Evolutionary conservation across 2,797 vertebrate species (phyloP).

Genomic region (Arnoldichthys spilopterus): DNA sequence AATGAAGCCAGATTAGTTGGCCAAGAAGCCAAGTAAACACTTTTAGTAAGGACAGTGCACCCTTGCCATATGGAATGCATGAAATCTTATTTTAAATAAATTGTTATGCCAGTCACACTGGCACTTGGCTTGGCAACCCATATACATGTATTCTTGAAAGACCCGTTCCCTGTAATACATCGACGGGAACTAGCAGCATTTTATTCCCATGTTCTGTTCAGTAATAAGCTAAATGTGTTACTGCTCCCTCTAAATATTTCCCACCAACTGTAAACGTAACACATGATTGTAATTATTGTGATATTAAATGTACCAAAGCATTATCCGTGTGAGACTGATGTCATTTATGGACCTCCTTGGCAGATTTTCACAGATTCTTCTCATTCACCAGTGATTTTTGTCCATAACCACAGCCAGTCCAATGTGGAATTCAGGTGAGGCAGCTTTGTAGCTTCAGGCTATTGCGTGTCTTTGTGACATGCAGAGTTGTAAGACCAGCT

Average conservation of each 20-base stretch:
- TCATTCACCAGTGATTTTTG: background rate
- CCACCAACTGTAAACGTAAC: slow-evolving; percentile 31
- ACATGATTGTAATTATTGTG: slow-evolving; percentile 14
- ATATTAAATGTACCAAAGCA: slow-evolving; percentile 28
- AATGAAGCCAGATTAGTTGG: background rate
- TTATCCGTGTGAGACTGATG: slow-evolving; percentile 8
- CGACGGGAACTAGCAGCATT: background rate
- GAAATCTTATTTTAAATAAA: background rate
- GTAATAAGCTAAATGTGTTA: slow-evolving; percentile 18
- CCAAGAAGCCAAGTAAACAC: slow-evolving; percentile 38
- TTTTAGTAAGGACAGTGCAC: slow-evolving; percentile 42
- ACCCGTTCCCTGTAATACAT: slow-evolving; percentile 9
- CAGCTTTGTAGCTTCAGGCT: slow-evolving; percentile 52
- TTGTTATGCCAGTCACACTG: slow-evolving; percentile 9
- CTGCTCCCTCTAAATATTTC: slow-evolving; percentile 1
- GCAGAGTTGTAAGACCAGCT: slow-evolving; percentile 43
- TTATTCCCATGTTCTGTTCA: slow-evolving; percentile 7
- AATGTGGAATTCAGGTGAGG: slow-evolving; percentile 40
- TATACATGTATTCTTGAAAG: slow-evolving; percentile 3
- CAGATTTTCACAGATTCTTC: slow-evolving; percentile 9
- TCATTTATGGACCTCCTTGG: slow-evolving; percentile 30
- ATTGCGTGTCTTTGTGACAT: slow-evolving; percentile 45
- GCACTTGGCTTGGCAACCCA: slow-evolving; percentile 20
- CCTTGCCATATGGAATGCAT: slow-evolving; percentile 32
- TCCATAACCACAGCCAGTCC: slow-evolving; percentile 23